Base-by-base conservation (phyloP, 2,888 invertebrate genomes). In the Barypeithes pellucidus region DNA sequence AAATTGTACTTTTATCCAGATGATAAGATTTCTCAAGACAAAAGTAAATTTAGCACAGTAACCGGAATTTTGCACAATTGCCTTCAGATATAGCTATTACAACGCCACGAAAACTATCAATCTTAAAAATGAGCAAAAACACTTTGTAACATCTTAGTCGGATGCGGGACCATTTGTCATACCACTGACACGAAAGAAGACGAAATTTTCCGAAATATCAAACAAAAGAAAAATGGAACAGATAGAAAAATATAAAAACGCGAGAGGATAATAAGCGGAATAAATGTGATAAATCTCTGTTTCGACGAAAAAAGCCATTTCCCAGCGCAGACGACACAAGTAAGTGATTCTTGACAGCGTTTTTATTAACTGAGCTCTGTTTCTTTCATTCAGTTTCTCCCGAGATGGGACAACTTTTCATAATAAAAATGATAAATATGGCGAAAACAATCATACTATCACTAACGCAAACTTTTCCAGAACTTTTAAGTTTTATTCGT, bases 241-340 rank as follows among this genome's bases (percentile, higher is more conserved):
- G 67, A 74, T 70, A 70, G 70, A 66, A 74, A 70, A 74, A 74
- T 74, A 74, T 74, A 74, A 74, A 74, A 74, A 70, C 74, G 67
- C 61, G 67, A 54, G 57, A 36, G 67, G 75, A 75, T 75, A 75
- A 75, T 75, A 75, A 75, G 75, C 75, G 71, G 75, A 75, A 75
- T 75, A 75, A 75, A 75, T 67, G 75, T 75, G 67, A 75, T 75
- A 75, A 75, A 75, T 75, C 75, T 75, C 75, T 67, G 75, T 75
- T 75, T 71, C 60, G 43, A 20, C 63, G 65, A 66, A 70, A 69
- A 63, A 75, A 67, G 75, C 71, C 75, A 67, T 75, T 71, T 71
- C 63, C 66, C 57, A 41, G 63, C 36, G 41, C 20, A 75, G 57
- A 67, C 71, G 71, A 71, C 75, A 68, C 71, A 71, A 75, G 75